phyloP scores from a whole-genome alignment of 1,140 invertebrate genomes.

The Solenopsis invicta region DNA sequence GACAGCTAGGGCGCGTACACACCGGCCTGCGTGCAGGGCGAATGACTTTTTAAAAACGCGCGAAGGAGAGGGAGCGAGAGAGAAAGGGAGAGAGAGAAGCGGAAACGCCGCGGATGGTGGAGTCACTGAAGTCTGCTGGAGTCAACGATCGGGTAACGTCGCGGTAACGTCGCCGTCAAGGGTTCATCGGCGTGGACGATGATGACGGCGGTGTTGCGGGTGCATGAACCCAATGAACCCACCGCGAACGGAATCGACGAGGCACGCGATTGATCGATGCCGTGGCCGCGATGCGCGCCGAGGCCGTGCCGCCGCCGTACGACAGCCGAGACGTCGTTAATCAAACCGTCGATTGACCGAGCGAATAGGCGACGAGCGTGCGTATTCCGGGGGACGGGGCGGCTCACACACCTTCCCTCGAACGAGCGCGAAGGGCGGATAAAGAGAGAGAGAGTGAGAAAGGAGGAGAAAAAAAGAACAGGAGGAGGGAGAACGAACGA shows the following conservation, averaged over 20 bases:
- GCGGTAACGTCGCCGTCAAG: not conserved
- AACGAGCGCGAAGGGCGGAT: constrained; percentile 10
- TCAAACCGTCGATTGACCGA: constrained; percentile 37
- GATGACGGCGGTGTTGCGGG: not conserved
- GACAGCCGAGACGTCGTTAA: constrained; percentile 34
- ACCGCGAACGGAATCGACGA: constrained; percentile 6
- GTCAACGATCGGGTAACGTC: constrained; percentile 27
- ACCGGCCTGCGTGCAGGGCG: not conserved
- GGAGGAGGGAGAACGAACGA: not conserved
- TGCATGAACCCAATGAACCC: not conserved
- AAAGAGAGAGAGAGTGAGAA: not conserved
- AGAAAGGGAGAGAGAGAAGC: not conserved
- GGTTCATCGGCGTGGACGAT: not conserved
- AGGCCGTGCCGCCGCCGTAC: constrained; percentile 28
- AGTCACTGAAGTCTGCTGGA: no score
- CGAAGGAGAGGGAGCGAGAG: not conserved
- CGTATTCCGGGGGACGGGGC: not conserved
- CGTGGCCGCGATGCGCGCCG: constrained; percentile 27
- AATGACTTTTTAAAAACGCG: constrained; percentile 36
- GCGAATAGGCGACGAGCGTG: not conserved
- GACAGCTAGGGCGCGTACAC: not conserved
- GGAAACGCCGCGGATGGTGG: not conserved
- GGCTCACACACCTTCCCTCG: constrained; percentile 6
- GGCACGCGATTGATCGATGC: constrained; percentile 51
- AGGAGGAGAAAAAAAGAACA: no score